These are phyloP conservation scores for Delia radicum DNA, from an alignment of 1,140 invertebrate genomes.

Conservation along the genomic window DNA sequence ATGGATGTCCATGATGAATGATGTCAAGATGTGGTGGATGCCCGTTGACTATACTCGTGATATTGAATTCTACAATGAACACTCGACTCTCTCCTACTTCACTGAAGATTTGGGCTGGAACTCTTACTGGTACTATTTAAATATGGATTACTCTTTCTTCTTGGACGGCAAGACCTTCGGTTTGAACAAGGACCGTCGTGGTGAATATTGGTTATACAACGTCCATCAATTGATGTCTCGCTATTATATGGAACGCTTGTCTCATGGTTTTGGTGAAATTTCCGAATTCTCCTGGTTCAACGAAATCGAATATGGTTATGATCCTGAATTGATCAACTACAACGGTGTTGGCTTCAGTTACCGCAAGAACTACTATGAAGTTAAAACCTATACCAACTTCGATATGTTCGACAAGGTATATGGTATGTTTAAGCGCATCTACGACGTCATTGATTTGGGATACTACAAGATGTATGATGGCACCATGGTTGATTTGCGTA, in stretches of 20 bases:
- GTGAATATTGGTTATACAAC: conserved; percentile 61
- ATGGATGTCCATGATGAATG: conserved; percentile 42
- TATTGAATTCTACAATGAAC: conserved; percentile 51
- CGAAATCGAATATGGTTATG: conserved; percentile 61
- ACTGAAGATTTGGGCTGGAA: conserved; percentile 72
- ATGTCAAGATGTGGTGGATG: conserved; percentile 44
- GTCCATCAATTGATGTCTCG: conserved; percentile 63
- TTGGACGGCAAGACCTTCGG: conserved; percentile 59
- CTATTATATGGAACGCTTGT: conserved; percentile 68
- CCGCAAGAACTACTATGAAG: conserved; percentile 61
- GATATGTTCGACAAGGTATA: conserved; percentile 58
- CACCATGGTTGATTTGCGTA: conserved; percentile 46
- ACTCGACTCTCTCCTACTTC: conserved; percentile 74
- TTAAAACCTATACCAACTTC: conserved; percentile 65
- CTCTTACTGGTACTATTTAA: conserved; percentile 70
- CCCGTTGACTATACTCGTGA: conserved; percentile 59
- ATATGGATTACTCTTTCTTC: conserved; percentile 68
- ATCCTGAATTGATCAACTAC: conserved; percentile 62
- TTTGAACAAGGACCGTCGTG: conserved; percentile 58
- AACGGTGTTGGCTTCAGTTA: conserved; percentile 66
- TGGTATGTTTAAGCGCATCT: conserved; percentile 63
- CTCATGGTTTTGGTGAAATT: conserved; percentile 63
- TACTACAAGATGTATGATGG: conserved; percentile 61
- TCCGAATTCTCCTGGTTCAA: conserved; percentile 61
- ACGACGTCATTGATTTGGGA: conserved; percentile 65